Evolutionary conservation across 2,113 vertebrate species (phyloP).

Genomic region (Nerophis lumbriciformis): DNA sequence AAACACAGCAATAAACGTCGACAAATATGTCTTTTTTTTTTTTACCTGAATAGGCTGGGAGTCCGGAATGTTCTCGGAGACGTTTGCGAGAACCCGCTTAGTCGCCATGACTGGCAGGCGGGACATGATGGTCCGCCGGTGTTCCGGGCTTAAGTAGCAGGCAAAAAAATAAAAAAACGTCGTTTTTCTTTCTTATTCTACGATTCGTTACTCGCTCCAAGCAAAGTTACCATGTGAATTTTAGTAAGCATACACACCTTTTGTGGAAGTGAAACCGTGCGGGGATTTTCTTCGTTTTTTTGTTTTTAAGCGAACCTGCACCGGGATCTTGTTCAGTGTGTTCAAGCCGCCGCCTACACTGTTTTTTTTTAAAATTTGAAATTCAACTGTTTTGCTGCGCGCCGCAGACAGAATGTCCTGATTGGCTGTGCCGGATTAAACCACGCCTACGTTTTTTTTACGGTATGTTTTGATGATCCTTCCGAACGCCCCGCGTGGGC

Average conservation of each 20-base stretch:
- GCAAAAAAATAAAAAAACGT: background rate
- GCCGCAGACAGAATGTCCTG: conserved; percentile 4
- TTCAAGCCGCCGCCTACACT: background rate
- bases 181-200: background rate
- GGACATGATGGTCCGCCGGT: conserved; percentile 43
- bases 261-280: background rate
- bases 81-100: conserved; percentile 55
- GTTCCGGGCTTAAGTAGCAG: background rate
- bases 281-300: no score
- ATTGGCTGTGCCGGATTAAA: conserved; percentile 40
- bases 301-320: no score
- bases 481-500: conserved; percentile 3
- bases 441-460: background rate
- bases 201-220: background rate
- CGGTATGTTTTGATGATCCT: rapidly evolving
- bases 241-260: conserved; percentile 7
- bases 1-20: no score
- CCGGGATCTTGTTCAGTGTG: rapidly evolving
- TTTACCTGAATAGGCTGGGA: conserved; percentile 62
- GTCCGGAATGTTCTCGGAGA: conserved; percentile 34
- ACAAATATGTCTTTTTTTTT: background rate
- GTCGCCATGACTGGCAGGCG: conserved; percentile 63
- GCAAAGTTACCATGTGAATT: rapidly evolving
- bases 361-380: conserved; percentile 68
- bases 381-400: conserved; percentile 36